These are phyloP conservation scores for Cebidichthys violaceus DNA, from an alignment of 2,113 vertebrate species.

Conservation along the genomic window DNA sequence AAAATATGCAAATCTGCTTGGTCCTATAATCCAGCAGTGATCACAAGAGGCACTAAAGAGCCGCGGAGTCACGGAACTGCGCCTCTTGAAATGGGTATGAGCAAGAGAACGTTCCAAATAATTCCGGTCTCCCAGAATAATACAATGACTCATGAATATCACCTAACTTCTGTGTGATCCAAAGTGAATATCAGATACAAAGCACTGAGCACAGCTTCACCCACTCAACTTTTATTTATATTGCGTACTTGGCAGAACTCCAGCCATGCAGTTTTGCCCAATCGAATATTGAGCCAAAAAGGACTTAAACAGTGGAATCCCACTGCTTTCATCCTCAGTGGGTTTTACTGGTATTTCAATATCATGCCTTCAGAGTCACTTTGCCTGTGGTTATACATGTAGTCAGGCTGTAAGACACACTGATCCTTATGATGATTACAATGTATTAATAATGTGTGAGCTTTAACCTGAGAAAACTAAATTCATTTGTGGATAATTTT, in stretches of 20 bases:
- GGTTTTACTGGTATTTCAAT: conserved; percentile 4
- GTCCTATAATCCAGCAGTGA: conserved; percentile 68
- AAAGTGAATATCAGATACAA: conserved; percentile 75
- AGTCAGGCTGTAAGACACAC: background rate
- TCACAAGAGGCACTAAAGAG: conserved; percentile 70
- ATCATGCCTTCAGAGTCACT: background rate
- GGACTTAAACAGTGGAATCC: conserved; percentile 37
- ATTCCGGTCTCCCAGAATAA: conserved; percentile 75
- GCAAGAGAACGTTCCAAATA: conserved; percentile 65
- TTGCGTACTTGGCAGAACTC: conserved; percentile 64
- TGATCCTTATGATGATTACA: background rate
- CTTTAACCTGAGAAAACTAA: background rate
- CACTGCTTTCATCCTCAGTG: conserved; percentile 12
- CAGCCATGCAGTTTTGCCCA: conserved; percentile 52
- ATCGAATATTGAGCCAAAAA: conserved; percentile 26
- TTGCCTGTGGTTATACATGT: background rate
- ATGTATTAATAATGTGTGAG: background rate
- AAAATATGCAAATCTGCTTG: conserved; percentile 65
- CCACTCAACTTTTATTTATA: conserved; percentile 78
- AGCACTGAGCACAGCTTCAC: conserved; percentile 61
- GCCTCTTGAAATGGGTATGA: conserved; percentile 60
- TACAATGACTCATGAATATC: conserved; percentile 76
- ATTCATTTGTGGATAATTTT: background rate
- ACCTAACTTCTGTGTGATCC: conserved; percentile 67
- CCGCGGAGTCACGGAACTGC: conserved; percentile 43